Evolutionary conservation across 2,888 invertebrate genomes (phyloP).

Genomic region (Catocala fraxini): DNA sequence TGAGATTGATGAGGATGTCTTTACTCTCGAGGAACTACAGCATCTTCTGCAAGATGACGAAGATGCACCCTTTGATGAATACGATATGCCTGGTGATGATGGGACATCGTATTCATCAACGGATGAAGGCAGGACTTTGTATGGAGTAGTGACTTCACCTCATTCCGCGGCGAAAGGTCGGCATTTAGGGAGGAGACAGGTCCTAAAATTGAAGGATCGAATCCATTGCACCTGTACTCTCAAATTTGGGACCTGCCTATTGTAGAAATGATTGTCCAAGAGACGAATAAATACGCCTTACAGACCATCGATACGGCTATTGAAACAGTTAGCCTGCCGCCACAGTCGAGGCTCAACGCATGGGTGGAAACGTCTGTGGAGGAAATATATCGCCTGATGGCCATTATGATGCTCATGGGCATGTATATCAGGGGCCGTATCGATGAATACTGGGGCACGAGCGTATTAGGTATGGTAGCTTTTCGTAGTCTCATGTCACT

Average conservation of each 20-base stretch:
- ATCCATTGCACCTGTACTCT: constrained; percentile 6
- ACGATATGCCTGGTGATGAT: neutral
- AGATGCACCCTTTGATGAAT: neutral
- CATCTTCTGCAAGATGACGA: constrained; percentile 3
- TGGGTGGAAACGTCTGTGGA: constrained; percentile 15
- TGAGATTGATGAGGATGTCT: neutral
- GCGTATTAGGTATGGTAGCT: constrained; percentile 24
- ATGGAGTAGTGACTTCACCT: constrained; percentile 3
- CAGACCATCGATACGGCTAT: constrained; percentile 5
- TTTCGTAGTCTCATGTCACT: constrained; percentile 27
- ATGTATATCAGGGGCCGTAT: constrained; percentile 21
- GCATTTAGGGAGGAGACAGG: constrained; percentile 4
- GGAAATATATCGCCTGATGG: constrained; percentile 1
- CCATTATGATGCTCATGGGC: constrained; percentile 19
- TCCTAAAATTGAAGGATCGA: neutral
- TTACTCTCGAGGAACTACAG: constrained; percentile 1
- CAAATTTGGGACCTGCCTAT: constrained; percentile 20
- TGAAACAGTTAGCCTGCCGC: constrained; percentile 1
- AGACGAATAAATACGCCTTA: constrained; percentile 19
- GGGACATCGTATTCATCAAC: too few relatives aligned
- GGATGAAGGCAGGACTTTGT: neutral
- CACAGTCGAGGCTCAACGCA: constrained; percentile 11
- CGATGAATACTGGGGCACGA: constrained; percentile 29
- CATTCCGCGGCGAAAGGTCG: constrained; percentile 10
- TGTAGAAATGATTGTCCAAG: constrained; percentile 14